Base-by-base conservation (phyloP, 1,140 invertebrate species). In the Drosophila fuyamai region DNA sequence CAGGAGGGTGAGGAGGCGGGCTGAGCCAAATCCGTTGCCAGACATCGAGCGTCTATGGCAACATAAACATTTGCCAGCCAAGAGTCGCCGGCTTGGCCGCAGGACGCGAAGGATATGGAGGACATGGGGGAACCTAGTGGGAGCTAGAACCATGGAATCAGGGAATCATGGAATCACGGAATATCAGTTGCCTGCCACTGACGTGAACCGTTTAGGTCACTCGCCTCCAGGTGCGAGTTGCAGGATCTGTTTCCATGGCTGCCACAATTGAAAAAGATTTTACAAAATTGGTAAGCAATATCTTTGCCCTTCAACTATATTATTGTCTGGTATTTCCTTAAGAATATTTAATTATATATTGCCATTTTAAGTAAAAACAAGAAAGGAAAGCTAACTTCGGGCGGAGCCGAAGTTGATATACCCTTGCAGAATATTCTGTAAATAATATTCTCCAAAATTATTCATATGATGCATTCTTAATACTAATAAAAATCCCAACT, bases 51-150 rank as follows among this genome's bases (percentile, higher is more conserved):
- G 67, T 57, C 51, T 50, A 66, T 62, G 47, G 53, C 66, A 54
- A 77, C 66, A 79, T 61, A 63, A 83, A 60, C 67, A 78, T 74
- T 81, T 81, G 48, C 54, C 66, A 70, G 40, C 57, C 73, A 62
- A 54, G 13, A 61, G 59, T 46, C 53, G 55, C 38, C 55, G n/a
- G 7, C 27, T 50, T n/a, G 47, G 47, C 47, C 27, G 4, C 23
- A 48, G 46, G 27, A 12, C 38, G 36, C 44, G 0, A 6, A 50
- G 47, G 48, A 35, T 29, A 35, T 6, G 48, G 12, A 35, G 29
- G 23, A 23, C 23, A 23, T 4, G 23, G 23, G 18, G 9, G 18
- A 23, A 29, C 8, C 32, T 8, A 27, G 27, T 5, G 16, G 18
- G 1, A 38, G 29, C 5, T 23, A 23, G 29, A 32, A 32, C 2